Evolutionary conservation across 2,797 vertebrate species (phyloP).

Genomic region (Dendrocincla tyrannina): DNA sequence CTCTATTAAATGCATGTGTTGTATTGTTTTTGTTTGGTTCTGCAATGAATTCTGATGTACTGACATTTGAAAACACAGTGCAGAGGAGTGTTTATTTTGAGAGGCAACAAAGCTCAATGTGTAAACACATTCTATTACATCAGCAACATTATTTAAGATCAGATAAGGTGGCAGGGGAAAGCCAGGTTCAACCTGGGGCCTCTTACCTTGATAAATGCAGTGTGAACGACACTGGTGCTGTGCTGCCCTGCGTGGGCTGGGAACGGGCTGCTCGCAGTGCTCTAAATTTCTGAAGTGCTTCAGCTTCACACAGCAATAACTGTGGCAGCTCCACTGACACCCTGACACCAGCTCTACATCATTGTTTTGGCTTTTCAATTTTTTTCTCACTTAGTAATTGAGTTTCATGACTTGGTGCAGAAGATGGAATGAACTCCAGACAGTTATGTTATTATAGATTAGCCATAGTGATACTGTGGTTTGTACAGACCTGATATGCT

Average conservation of each 20-base stretch:
- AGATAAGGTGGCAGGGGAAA: background rate
- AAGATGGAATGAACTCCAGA: constrained; percentile 13
- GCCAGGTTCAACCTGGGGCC: background rate
- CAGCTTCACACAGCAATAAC: background rate
- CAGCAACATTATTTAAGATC: background rate
- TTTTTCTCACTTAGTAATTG: constrained; percentile 38
- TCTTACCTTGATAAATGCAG: background rate
- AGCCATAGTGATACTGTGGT: constrained; percentile 11
- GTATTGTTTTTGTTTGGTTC: background rate
- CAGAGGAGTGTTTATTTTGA: background rate
- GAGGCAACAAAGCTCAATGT: background rate
- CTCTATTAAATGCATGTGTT: background rate
- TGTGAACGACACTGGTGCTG: background rate
- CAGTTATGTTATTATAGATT: constrained; percentile 37
- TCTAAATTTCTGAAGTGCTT: background rate
- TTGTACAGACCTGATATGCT: constrained; percentile 18
- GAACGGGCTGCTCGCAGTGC: background rate
- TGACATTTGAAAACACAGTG: background rate
- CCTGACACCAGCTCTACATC: background rate
- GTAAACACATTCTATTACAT: accelerated
- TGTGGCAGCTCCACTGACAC: background rate
- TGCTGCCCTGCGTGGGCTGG: background rate
- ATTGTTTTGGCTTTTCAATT: background rate
- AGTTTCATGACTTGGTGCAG: constrained; percentile 43
- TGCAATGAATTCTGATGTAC: background rate